phyloP scores from a whole-genome alignment of 2,888 invertebrate species.

The Harmothoe impar region DNA sequence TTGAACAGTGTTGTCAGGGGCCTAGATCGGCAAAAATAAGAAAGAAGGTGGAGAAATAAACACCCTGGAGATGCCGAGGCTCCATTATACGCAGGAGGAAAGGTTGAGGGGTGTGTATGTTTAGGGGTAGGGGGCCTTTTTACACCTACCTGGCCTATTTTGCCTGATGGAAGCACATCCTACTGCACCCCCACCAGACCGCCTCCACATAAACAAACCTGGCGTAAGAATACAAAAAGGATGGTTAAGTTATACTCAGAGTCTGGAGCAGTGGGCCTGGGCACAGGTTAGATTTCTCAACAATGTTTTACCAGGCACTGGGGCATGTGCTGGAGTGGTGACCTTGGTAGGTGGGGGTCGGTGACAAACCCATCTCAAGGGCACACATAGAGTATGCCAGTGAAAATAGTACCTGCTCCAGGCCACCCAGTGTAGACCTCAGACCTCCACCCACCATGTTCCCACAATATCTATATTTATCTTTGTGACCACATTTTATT shows the following conservation, averaged over 20 bases:
- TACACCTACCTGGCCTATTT: constrained; percentile 50
- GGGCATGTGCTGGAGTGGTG: neutral
- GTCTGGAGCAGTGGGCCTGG: neutral
- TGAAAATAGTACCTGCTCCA: too few relatives aligned
- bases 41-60: neutral
- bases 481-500: too few relatives aligned
- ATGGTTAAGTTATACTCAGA: constrained; percentile 41
- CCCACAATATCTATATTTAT: too few relatives aligned
- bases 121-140: constrained; percentile 4
- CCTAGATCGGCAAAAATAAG: neutral
- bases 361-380: neutral
- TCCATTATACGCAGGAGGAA: constrained; percentile 14
- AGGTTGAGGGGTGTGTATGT: neutral
- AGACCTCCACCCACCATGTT: too few relatives aligned
- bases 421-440: too few relatives aligned
- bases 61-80: neutral
- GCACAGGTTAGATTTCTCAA: constrained; percentile 5
- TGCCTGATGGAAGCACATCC: constrained; percentile 28
- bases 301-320: constrained; percentile 4
- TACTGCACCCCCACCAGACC: neutral
- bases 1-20: neutral
- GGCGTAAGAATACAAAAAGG: constrained; percentile 40
- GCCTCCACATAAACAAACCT: constrained; percentile 40
- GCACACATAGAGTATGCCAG: neutral
- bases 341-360: constrained; percentile 11